A percentile compares a stretch with the other conserved stretches of the same genome.
These are phyloP conservation scores for Drosophila stalkeri DNA, from an alignment of 2,888 invertebrate species.

Conservation along the genomic window DNA sequence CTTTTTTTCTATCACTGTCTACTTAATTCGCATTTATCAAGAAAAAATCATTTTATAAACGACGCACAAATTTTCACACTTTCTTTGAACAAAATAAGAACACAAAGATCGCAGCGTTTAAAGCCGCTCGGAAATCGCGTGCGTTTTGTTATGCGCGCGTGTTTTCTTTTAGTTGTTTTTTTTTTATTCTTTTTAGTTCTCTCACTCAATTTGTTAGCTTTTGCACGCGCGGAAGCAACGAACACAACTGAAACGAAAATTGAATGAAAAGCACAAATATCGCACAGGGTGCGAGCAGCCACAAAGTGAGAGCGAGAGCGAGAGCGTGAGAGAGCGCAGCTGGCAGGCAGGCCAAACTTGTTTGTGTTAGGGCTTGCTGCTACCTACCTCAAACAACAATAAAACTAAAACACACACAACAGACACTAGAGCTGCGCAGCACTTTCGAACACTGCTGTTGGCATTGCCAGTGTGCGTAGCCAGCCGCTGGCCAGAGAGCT, in stretches of 20 bases:
- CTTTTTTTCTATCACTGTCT: constrained; percentile 19
- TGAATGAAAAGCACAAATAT: constrained; percentile 73
- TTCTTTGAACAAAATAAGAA: constrained; percentile 13
- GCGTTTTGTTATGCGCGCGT: constrained; percentile 44
- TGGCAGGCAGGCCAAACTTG: constrained; percentile 57
- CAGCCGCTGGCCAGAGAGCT: constrained; percentile 28
- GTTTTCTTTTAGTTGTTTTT: neutral
- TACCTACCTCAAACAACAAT: constrained; percentile 42
- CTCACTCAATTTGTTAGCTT: constrained; percentile 49
- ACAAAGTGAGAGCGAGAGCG: constrained; percentile 1
- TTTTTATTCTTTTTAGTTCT: neutral
- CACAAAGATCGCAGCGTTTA: constrained; percentile 45
- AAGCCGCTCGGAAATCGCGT: constrained; percentile 50
- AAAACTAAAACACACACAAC: constrained; percentile 30
- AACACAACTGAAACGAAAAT: constrained; percentile 75
- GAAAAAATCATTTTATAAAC: constrained; percentile 27
- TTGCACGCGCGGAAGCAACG: constrained; percentile 74
- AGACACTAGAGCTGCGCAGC: constrained; percentile 13
- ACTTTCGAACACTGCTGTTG: constrained; percentile 47
- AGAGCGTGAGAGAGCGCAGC: constrained; percentile 3
- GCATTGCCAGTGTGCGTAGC: constrained; percentile 45
- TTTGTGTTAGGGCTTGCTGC: constrained; percentile 54
- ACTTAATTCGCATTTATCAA: constrained; percentile 23
- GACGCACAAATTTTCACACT: constrained; percentile 24
- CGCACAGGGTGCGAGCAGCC: constrained; percentile 23